Conservation (phyloP, 2,113 vertebrate genomes). For the Saguinus midas region DNA sequence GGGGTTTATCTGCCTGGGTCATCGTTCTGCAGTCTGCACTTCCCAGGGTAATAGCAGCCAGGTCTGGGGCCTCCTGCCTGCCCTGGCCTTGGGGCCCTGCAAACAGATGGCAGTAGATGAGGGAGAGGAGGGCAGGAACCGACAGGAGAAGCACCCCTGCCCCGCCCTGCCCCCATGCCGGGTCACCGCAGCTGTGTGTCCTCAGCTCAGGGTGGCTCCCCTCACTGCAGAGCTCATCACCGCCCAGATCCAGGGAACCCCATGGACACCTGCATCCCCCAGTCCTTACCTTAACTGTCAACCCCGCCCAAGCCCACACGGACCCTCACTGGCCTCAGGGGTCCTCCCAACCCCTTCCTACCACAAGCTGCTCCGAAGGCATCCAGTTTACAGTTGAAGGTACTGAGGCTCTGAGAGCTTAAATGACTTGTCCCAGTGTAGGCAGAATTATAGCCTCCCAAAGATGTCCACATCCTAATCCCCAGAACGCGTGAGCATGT, state of each 20-base stretch:
- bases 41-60: slow-evolving; percentile 67
- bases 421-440: not conserved
- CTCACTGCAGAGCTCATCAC: not conserved
- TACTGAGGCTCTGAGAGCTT: not conserved
- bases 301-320: not conserved
- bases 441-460: not conserved
- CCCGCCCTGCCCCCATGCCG: not conserved
- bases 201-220: not conserved
- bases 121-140: not conserved
- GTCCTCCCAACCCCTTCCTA: not conserved
- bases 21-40: slow-evolving; percentile 45
- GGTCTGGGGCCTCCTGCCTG: not conserved
- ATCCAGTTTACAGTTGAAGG: not conserved
- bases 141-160: not conserved
- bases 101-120: slow-evolving; percentile 37
- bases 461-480: not conserved
- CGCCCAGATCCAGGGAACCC: not conserved
- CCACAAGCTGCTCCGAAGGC: not conserved
- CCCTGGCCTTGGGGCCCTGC: slow-evolving; percentile 11
- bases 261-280: not conserved
- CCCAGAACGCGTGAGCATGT: not conserved
- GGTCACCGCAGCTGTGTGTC: not conserved
- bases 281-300: not conserved
- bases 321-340: not conserved
- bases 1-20: slow-evolving; percentile 51